Evolutionary conservation across 2,113 vertebrate genomes (phyloP), one percentile per base, ranked within the genome.

Genomic region (Dromiciops gliroides): DNA sequence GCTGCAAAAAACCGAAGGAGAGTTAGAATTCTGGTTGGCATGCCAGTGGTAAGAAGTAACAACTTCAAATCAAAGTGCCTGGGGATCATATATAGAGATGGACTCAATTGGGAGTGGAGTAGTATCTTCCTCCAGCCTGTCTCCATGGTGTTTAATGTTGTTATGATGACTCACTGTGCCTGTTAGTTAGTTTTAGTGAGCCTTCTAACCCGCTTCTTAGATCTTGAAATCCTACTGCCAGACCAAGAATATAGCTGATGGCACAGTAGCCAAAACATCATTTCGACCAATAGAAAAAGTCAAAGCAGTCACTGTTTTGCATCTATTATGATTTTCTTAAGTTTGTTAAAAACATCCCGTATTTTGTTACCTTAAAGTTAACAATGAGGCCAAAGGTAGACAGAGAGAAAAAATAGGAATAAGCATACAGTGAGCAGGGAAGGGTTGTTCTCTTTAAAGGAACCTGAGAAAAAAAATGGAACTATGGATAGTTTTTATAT

Each of bases 51-150:
- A 50, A 91, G 51, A 48, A 53, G 14, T 8, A 47, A 67, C 47
- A 9, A 48, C 0, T 26, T n/a, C 53, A 83, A 12, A 49, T 22
- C 24, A 47, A 48, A 48, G 51, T 28, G 60, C 11, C 47, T 0
- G 52, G 10, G 28, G 31, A 48, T 14, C 23, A 0, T 48, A 51
- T 92, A 75, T 26, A 94, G 48, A 31, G 31, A 5, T 89, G 90
- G 1, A 7, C 8, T 53, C 49, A 49, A 90, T 49, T 49, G 24
- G 47, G 48, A 31, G 25, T 14, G n/a, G 48, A 90, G 3, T 26
- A 0, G 19, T 49, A 0, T 26, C 93, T 11, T 5, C 8, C 3
- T 2, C 47, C 8, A 26, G 26, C 19, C 28, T 0, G 0, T 67
- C 31, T 92, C 93, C 0, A 0, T 19, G 50, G 47, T 8, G 31